Evolutionary conservation across 2,797 vertebrate species (phyloP).

Genomic region (Labeo calbasu): DNA sequence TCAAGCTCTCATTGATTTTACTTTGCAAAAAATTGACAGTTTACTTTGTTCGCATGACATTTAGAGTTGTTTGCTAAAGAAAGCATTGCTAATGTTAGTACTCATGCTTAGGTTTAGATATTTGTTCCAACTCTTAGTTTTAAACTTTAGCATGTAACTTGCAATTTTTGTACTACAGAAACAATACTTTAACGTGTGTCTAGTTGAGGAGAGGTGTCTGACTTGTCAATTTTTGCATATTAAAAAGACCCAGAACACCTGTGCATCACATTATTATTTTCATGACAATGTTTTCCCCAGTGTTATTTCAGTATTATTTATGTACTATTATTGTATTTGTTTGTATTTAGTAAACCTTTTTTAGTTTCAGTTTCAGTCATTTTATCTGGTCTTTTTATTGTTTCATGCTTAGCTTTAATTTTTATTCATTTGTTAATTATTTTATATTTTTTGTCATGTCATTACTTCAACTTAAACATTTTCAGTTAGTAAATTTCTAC

Average conservation of each 20-base stretch:
- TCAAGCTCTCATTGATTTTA: background rate
- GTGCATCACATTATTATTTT: background rate
- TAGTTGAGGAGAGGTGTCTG: background rate
- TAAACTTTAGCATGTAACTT: background rate
- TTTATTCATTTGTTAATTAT: too few species aligned
- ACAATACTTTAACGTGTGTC: background rate
- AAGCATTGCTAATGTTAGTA: background rate
- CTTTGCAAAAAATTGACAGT: background rate
- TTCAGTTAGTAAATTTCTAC: too few species aligned
- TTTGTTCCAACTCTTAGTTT: background rate
- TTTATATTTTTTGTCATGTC: too few species aligned
- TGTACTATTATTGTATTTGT: background rate
- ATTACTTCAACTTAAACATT: too few species aligned
- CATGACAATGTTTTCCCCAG: background rate
- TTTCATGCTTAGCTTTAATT: background rate
- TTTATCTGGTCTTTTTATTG: background rate
- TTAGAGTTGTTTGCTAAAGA: background rate
- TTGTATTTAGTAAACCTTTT: background rate
- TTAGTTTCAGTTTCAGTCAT: background rate
- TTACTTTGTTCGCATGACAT: background rate
- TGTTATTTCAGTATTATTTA: background rate
- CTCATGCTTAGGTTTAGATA: background rate
- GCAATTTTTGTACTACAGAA: background rate
- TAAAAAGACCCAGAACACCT: background rate
- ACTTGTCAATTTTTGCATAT: too few species aligned